Evolutionary conservation across 2,888 invertebrate species (phyloP).

Genomic region (Macrophya alboannulata): DNA sequence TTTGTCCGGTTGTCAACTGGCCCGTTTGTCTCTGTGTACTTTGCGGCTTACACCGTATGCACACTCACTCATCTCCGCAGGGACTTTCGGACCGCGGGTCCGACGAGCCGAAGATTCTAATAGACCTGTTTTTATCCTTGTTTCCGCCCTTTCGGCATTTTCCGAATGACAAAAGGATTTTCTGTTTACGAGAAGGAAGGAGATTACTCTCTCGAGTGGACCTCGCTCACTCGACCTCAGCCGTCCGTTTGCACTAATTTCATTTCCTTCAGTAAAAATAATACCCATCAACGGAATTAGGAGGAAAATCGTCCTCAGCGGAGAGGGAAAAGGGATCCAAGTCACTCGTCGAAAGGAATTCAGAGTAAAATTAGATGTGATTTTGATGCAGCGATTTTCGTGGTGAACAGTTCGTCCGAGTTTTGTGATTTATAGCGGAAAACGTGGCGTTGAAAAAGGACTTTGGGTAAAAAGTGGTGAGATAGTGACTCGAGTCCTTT

Average conservation of each 20-base stretch:
- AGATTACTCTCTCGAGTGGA: conserved; percentile 64
- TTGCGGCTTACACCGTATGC: conserved; percentile 49
- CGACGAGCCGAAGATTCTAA: conserved; percentile 64
- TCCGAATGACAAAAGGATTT: conserved; percentile 66
- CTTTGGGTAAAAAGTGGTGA: background rate
- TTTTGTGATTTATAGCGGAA: background rate
- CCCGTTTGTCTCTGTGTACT: conserved; percentile 65
- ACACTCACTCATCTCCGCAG: background rate
- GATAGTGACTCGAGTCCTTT: background rate
- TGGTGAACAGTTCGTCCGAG: background rate
- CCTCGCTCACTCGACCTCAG: background rate
- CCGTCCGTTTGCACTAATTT: conserved; percentile 67
- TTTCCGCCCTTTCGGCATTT: conserved; percentile 65
- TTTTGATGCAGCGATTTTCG: background rate
- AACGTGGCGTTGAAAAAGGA: background rate
- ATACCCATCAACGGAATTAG: background rate
- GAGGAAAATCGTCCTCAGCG: background rate
- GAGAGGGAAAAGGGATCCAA: background rate
- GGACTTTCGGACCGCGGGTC: background rate
- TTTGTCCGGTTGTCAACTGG: conserved; percentile 67
- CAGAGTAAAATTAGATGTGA: background rate
- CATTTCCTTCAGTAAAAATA: conserved; percentile 54
- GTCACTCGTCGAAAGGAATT: background rate
- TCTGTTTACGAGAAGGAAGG: conserved; percentile 47
- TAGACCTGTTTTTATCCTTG: conserved; percentile 67